Conservation (phyloP, 2,113 vertebrate genomes). For the Sclerurus mexicanus region DNA sequence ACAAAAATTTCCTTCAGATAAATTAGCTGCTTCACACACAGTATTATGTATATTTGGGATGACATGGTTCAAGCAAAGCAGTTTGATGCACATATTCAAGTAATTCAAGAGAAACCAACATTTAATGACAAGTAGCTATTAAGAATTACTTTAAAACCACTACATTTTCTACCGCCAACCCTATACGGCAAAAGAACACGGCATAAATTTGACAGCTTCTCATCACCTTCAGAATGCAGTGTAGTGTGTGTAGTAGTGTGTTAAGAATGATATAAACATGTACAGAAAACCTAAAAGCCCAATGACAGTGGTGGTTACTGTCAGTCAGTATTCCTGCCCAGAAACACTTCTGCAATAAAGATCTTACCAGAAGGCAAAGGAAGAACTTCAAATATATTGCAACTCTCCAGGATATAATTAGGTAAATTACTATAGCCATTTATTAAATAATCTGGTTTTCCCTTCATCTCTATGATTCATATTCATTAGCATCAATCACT, state of each 20-base stretch:
- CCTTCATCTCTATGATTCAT: conserved; percentile 59
- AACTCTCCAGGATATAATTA: conserved; percentile 70
- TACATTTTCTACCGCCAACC: not conserved
- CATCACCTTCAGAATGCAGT: not conserved
- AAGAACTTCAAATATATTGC: conserved; percentile 63
- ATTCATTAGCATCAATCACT: conserved; percentile 65
- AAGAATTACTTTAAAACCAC: conserved; percentile 12
- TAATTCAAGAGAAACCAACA: not conserved
- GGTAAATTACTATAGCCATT: conserved; percentile 70
- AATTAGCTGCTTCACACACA: not conserved
- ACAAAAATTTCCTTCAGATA: not conserved
- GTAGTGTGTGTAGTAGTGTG: not conserved
- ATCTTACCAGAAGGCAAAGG: conserved; percentile 16
- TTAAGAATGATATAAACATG: not conserved
- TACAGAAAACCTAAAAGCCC: not conserved
- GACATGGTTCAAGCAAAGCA: not conserved
- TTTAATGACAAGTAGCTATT: conserved; percentile 25
- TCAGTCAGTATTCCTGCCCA: not conserved
- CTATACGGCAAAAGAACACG: not conserved
- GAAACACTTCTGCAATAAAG: not conserved
- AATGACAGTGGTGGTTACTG: not conserved
- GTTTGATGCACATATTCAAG: not conserved
- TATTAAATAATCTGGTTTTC: conserved; percentile 69
- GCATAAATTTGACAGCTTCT: not conserved
- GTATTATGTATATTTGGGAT: not conserved